Percentiles rank a stretch among this genome's conserved stretches.
Conservation (phyloP, 2,797 vertebrate genomes). For the Tangara arthus region DNA sequence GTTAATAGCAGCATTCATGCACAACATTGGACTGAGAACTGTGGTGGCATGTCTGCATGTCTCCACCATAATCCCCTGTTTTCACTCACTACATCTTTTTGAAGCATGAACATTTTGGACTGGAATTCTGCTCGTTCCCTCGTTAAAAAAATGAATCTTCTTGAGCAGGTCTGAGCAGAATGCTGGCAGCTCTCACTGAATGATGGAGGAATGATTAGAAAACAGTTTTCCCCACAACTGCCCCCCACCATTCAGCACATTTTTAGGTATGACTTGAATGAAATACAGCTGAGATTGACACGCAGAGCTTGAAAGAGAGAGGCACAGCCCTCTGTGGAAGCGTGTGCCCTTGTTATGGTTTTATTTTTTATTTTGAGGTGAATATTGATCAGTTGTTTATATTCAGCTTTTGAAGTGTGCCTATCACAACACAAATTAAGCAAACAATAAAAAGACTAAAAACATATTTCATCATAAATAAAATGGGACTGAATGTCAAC, state of each 20-base stretch:
- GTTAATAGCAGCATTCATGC: not conserved
- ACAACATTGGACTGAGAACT: not conserved
- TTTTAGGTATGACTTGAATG: not conserved
- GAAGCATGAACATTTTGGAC: constrained; percentile 9
- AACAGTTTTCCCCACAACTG: not conserved
- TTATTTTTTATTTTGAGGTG: not conserved
- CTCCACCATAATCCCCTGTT: not conserved
- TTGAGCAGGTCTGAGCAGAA: not conserved
- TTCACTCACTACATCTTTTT: constrained; percentile 6
- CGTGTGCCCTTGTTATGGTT: not conserved
- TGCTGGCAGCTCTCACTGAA: not conserved
- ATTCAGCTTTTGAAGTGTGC: not conserved
- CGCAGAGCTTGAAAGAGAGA: not conserved
- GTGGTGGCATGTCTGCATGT: not conserved
- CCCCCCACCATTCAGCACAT: not conserved
- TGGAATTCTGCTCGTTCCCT: not conserved
- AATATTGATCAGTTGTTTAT: not conserved
- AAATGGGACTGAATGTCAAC: not conserved
- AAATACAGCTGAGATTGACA: constrained; percentile 8
- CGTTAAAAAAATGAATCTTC: not conserved
- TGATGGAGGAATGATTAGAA: not conserved
- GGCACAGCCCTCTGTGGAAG: not conserved
- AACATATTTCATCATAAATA: not conserved
- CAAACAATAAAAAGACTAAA: not conserved
- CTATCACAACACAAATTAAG: not conserved